Conservation (phyloP, 2,113 vertebrate genomes). For the Polyodon spathula region DNA sequence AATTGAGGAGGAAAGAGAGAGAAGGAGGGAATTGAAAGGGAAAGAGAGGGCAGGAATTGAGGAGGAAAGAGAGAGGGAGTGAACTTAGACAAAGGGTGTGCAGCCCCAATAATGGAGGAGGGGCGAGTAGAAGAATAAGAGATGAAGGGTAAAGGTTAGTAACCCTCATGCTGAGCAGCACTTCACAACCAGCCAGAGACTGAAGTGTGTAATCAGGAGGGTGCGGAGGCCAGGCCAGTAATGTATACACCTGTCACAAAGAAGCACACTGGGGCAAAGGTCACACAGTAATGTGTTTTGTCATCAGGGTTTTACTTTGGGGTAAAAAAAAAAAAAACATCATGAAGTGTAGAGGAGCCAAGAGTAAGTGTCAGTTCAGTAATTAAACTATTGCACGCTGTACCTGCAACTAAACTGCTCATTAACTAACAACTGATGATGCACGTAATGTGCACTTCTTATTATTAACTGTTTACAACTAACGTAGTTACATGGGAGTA, state of each 20-base stretch:
- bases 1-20: slow-evolving; percentile 10
- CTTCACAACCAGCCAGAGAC: slow-evolving; percentile 32
- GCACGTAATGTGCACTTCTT: no score
- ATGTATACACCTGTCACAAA: slow-evolving; percentile 39
- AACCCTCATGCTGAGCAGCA: slow-evolving; percentile 32
- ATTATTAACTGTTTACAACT: no score
- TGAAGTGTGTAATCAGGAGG: slow-evolving; percentile 24
- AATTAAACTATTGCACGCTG: no score
- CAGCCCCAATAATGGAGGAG: neutral
- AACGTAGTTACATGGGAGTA: no score
- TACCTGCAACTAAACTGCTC: no score
- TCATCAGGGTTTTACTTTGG: slow-evolving; percentile 16
- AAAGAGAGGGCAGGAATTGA: neutral
- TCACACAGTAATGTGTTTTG: slow-evolving; percentile 26
- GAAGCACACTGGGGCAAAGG: slow-evolving; percentile 26
- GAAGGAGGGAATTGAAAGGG: no score
- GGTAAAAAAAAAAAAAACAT: slow-evolving; percentile 21
- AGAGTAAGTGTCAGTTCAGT: no score
- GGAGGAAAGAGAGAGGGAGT: slow-evolving; percentile 7
- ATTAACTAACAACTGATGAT: no score
- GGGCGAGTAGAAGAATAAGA: slow-evolving; percentile 18
- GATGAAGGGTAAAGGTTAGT: slow-evolving; percentile 36
- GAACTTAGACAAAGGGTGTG: slow-evolving; percentile 2
- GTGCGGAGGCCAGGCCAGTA: slow-evolving; percentile 20
- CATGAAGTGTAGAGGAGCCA: no score